These are phyloP conservation scores for Hirudinaria manillensis DNA, from an alignment of 2,888 invertebrate species.

Conservation along the genomic window DNA sequence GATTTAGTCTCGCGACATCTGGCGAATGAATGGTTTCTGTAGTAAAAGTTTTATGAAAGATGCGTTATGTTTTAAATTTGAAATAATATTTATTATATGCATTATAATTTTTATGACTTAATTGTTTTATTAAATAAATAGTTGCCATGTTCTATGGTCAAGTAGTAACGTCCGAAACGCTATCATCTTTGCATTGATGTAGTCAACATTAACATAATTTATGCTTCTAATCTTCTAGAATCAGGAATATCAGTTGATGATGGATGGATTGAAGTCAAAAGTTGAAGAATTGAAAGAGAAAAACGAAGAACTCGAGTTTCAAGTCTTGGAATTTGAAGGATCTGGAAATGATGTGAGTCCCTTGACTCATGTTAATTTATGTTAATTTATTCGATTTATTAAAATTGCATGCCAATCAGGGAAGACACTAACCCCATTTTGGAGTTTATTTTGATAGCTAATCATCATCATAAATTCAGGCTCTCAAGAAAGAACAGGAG, in stretches of 20 bases:
- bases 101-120: too few relatives aligned
- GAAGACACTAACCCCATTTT: too few relatives aligned
- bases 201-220: not conserved
- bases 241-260: constrained; percentile 2
- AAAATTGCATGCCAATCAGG: too few relatives aligned
- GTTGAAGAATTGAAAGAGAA: constrained; percentile 25
- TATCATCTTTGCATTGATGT: not conserved
- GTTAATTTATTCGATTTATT: not conserved
- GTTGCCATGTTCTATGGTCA: too few relatives aligned
- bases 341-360: not conserved
- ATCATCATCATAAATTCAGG: not conserved
- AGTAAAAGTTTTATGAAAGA: too few relatives aligned
- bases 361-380: not conserved
- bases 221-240: not conserved
- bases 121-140: too few relatives aligned
- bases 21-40: too few relatives aligned
- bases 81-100: too few relatives aligned
- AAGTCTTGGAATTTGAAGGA: constrained; percentile 24
- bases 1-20: too few relatives aligned
- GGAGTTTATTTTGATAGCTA: too few relatives aligned
- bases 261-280: constrained; percentile 14
- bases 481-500: constrained; percentile 1
- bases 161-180: not conserved
- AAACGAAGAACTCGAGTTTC: constrained; percentile 28
- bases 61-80: too few relatives aligned